A percentile compares a stretch with the other conserved stretches of the same genome.
These are phyloP conservation scores for Thyatira batis DNA, from an alignment of 2,888 invertebrate species.

Conservation along the genomic window DNA sequence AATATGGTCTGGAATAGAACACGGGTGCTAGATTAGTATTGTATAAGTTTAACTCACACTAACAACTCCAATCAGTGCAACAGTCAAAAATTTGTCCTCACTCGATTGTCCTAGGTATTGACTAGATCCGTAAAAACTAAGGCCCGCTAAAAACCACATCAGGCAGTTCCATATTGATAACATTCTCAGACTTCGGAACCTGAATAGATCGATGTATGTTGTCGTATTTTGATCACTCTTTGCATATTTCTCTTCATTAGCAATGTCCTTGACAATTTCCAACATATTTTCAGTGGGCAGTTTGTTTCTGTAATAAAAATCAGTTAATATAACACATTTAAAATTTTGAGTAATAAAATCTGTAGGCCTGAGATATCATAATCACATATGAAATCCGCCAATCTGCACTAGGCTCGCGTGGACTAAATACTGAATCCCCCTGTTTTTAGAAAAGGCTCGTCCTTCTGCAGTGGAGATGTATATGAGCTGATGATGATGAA, in stretches of 20 bases:
- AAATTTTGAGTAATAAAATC: no score
- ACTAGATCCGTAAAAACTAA: neutral
- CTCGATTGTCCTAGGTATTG: neutral
- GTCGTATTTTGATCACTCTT: neutral
- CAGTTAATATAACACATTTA: neutral
- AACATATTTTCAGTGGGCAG: constrained; percentile 60
- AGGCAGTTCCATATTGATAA: constrained; percentile 22
- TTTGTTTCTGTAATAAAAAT: constrained; percentile 58
- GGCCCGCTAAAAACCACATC: neutral
- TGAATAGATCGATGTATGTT: neutral
- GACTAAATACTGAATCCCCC: no score
- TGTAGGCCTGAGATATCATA: no score
- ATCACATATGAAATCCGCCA: no score
- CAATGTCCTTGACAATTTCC: constrained; percentile 36
- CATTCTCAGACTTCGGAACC: neutral
- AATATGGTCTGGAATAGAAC: no score
- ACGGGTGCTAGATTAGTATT: neutral
- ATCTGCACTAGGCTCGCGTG: no score
- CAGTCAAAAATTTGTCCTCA: neutral
- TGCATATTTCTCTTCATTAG: constrained; percentile 24
- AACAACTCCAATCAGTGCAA: neutral
- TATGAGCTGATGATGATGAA: constrained; percentile 1
- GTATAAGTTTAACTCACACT: no score
- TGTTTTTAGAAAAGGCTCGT: no score
- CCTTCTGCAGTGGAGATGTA: no score